Evolutionary conservation across 2,113 vertebrate genomes (phyloP).

Genomic region (Capreolus pygargus): DNA sequence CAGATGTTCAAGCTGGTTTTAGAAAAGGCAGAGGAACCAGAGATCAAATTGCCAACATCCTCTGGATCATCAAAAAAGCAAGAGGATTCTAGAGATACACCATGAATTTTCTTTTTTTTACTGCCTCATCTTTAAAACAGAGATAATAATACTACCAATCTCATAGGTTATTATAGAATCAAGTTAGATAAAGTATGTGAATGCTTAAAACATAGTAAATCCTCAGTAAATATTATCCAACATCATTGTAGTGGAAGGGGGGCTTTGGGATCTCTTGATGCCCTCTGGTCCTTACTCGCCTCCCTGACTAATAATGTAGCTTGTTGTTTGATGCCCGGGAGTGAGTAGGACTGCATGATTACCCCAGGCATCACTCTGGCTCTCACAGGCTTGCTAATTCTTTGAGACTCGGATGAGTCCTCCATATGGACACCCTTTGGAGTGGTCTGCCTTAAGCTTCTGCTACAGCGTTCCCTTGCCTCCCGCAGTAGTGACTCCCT

Average conservation of each 20-base stretch:
- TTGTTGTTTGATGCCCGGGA: not conserved
- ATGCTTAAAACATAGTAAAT: not conserved
- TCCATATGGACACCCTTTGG: not conserved
- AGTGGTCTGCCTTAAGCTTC: not conserved
- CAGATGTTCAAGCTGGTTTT: no score
- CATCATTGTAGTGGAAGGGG: not conserved
- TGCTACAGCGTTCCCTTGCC: not conserved
- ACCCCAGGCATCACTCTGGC: not conserved
- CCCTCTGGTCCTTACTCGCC: not conserved
- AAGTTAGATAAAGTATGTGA: not conserved
- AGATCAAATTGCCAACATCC: no score
- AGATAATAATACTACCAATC: not conserved
- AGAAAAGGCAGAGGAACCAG: no score
- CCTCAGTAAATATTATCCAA: not conserved
- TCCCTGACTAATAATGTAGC: not conserved
- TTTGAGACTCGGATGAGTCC: not conserved
- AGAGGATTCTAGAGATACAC: no score
- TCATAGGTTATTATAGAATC: not conserved
- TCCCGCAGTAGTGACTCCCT: not conserved
- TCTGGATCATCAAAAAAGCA: no score
- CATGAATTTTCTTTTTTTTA: no score
- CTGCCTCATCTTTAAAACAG: no score
- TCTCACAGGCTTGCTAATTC: not conserved
- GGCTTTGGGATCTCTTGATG: not conserved
- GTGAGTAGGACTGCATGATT: not conserved